Percentiles rank a stretch among this genome's conserved stretches.
These are phyloP conservation scores for Caerostris darwini DNA, from an alignment of 1,140 invertebrate genomes.

Conservation along the genomic window DNA sequence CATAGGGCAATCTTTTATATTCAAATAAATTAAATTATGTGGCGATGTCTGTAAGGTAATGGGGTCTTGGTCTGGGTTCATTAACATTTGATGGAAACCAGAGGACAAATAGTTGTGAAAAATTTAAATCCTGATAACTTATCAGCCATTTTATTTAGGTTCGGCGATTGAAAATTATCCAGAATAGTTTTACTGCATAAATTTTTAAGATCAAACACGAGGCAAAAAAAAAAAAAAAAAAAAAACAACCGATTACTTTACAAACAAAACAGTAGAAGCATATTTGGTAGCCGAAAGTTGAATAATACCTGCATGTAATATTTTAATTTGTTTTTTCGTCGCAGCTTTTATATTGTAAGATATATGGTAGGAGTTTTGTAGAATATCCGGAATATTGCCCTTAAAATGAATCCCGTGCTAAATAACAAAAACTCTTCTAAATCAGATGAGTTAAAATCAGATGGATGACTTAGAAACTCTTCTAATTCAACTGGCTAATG, in stretches of 20 bases:
- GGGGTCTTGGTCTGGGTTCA: neutral
- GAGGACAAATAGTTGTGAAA: slow-evolving; percentile 67
- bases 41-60: slow-evolving; percentile 74
- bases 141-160: neutral
- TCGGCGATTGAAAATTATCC: slow-evolving; percentile 36
- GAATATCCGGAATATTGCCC: neutral
- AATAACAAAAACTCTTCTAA: neutral
- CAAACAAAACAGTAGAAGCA: slow-evolving; percentile 80
- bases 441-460: too few relatives aligned
- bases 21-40: slow-evolving; percentile 72
- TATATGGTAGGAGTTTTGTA: neutral
- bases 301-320: slow-evolving; percentile 79
- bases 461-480: too few relatives aligned
- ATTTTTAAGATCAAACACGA: slow-evolving; percentile 81
- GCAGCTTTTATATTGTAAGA: neutral
- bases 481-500: too few relatives aligned
- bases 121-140: neutral
- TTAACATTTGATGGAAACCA: slow-evolving; percentile 74
- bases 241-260: slow-evolving; percentile 80
- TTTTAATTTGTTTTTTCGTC: slow-evolving; percentile 78
- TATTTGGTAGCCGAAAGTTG: slow-evolving; percentile 81
- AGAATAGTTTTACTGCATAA: slow-evolving; percentile 79
- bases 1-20: slow-evolving; percentile 78
- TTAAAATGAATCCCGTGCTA: neutral
- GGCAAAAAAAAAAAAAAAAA: slow-evolving; percentile 76